A percentile compares a stretch with the other conserved stretches of the same genome.
These are phyloP conservation scores for Mesorhabditis spiculigera DNA, from an alignment of 2,888 invertebrate genomes.

Conservation along the genomic window DNA sequence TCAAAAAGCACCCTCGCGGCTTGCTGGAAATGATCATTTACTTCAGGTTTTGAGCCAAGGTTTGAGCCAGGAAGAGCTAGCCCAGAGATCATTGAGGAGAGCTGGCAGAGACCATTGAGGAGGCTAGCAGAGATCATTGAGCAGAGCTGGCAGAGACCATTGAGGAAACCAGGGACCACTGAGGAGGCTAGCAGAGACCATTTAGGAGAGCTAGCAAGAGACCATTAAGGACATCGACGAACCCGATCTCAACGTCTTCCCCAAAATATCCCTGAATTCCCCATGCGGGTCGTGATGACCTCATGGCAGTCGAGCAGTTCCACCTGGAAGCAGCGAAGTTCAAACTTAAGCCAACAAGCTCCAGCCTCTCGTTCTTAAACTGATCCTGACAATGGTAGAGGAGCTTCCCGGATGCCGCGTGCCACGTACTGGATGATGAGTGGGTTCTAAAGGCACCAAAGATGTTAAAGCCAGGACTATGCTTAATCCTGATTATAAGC, in stretches of 20 bases:
- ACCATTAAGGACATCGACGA: neutral
- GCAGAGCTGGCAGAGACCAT: no score
- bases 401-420: constrained; percentile 64
- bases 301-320: constrained; percentile 63
- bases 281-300: constrained; percentile 39
- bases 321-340: constrained; percentile 54
- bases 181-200: no score
- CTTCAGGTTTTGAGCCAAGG: neutral
- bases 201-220: no score
- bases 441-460: constrained; percentile 62
- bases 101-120: no score
- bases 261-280: constrained; percentile 47
- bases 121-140: no score
- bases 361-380: constrained; percentile 59
- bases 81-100: no score
- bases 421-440: constrained; percentile 65
- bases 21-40: constrained; percentile 59
- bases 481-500: neutral
- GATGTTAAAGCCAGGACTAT: neutral
- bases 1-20: constrained; percentile 66
- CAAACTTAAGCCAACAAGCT: neutral
- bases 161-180: no score
- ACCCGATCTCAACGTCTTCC: constrained; percentile 45
- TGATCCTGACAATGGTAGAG: constrained; percentile 66
- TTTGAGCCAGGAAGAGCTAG: neutral